Evolutionary conservation across 2,797 vertebrate species (phyloP).

Genomic region (Myotis findleyi): DNA sequence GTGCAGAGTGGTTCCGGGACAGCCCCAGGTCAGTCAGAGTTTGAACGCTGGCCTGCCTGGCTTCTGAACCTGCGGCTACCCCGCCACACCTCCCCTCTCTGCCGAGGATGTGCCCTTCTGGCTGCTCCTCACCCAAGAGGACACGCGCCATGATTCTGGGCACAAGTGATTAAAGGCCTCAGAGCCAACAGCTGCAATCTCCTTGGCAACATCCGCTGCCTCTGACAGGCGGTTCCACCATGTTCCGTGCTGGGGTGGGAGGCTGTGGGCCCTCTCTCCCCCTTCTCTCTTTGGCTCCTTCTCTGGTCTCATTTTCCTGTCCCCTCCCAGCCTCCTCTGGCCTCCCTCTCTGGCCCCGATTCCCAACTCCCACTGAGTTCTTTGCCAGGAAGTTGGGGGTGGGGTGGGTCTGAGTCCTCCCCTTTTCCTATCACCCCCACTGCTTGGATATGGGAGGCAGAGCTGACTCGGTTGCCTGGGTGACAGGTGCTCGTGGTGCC

Average conservation of each 20-base stretch:
- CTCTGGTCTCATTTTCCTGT: not conserved
- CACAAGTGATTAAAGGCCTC: constrained; percentile 77
- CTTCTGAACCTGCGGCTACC: not conserved
- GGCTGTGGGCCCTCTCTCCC: too few species aligned
- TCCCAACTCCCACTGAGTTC: not conserved
- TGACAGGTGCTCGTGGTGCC: not conserved
- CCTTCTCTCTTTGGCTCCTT: not conserved
- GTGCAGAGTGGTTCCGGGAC: not conserved
- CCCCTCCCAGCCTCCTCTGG: not conserved
- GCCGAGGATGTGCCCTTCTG: not conserved
- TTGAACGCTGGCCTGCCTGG: not conserved
- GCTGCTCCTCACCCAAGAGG: not conserved
- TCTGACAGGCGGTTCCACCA: constrained; percentile 4
- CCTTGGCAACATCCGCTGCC: constrained; percentile 54
- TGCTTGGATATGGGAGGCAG: not conserved
- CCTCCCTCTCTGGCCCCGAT: not conserved
- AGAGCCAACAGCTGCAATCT: constrained; percentile 59
- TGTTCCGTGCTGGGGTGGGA: not conserved
- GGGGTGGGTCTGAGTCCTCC: not conserved
- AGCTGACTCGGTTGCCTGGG: not conserved
- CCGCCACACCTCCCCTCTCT: not conserved
- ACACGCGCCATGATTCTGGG: not conserved
- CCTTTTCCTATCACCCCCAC: not conserved
- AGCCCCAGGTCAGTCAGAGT: not conserved
- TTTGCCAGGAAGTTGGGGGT: not conserved